phyloP scores from a whole-genome alignment of 2,113 vertebrate species.

The Ardeotis arabs region DNA sequence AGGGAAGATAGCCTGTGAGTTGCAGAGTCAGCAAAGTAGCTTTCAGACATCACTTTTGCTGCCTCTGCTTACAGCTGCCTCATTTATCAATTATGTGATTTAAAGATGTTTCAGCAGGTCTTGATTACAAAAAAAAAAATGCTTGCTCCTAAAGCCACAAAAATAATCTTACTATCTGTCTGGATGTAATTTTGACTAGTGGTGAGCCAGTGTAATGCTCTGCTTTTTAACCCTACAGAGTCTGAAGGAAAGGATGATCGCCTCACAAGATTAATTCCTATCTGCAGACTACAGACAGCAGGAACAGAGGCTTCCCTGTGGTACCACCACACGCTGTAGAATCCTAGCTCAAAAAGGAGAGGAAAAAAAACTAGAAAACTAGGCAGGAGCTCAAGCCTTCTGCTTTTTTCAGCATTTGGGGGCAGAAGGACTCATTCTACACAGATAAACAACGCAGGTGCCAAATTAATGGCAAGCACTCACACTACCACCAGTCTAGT shows the following conservation, averaged over 20 bases:
- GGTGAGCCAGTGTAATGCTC: neutral
- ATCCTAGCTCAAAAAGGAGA: neutral
- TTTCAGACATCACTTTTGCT: neutral
- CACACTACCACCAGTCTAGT: neutral
- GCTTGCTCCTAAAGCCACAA: neutral
- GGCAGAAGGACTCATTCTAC: neutral
- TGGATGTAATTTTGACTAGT: neutral
- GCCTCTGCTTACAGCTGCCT: conserved; percentile 10
- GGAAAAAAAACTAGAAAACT: neutral
- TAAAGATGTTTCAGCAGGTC: conserved; percentile 24
- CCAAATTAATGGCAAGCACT: neutral
- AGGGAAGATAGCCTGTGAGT: neutral
- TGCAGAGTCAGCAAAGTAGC: conserved; percentile 26
- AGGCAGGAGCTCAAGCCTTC: neutral
- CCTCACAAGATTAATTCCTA: neutral
- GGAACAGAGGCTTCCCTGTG: neutral
- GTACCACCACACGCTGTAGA: neutral
- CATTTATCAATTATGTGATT: neutral
- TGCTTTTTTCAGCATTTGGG: neutral
- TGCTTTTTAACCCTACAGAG: conserved; percentile 3
- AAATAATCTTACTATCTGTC: neutral
- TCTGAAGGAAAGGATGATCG: neutral
- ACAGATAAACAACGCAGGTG: neutral
- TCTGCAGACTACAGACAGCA: neutral
- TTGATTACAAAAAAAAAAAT: neutral